Percentiles rank a stretch among this genome's conserved stretches.
phyloP scores from a whole-genome alignment of 64 coral and sea anemone genomes.

The Hydrozoanthus tunicans region DNA sequence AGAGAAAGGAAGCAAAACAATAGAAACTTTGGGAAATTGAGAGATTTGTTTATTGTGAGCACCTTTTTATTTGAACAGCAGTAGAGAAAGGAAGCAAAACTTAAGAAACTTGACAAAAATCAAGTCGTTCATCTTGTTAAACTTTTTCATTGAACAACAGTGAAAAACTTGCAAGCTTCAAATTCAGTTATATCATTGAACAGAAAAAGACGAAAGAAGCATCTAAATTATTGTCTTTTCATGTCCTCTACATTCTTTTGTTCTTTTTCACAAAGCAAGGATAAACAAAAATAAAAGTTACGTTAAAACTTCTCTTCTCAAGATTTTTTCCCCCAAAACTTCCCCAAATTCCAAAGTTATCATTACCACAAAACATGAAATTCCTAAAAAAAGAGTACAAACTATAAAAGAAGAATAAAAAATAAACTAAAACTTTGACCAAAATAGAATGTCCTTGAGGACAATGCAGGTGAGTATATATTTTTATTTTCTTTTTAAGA shows the following conservation, averaged over 20 bases:
- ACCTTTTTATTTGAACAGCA: not conserved
- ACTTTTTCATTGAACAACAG: not conserved
- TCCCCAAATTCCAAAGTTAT: conserved; percentile 46
- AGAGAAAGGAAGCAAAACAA: conserved; percentile 9
- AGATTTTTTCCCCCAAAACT: conserved; percentile 40
- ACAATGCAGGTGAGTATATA: conserved; percentile 37
- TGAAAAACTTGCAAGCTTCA: not conserved
- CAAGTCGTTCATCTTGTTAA: too few species aligned
- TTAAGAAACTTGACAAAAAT: not conserved
- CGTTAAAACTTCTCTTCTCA: conserved; percentile 13
- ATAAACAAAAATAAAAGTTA: conserved; percentile 34
- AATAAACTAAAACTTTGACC: conserved; percentile 56
- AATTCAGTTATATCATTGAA: not conserved
- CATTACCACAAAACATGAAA: conserved; percentile 41
- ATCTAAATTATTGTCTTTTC: not conserved
- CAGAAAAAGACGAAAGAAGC: not conserved
- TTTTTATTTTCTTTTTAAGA: not conserved
- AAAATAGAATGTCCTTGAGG: conserved; percentile 52
- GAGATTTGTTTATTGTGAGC: too few species aligned
- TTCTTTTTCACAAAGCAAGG: conserved; percentile 10
- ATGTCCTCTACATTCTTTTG: not conserved
- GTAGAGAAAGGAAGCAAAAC: conserved; percentile 11
- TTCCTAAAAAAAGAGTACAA: conserved; percentile 7
- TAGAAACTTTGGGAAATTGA: not conserved
- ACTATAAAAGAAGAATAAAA: conserved; percentile 20